phyloP scores from a whole-genome alignment of 2,113 vertebrate species.

The Xyrauchen texanus region DNA sequence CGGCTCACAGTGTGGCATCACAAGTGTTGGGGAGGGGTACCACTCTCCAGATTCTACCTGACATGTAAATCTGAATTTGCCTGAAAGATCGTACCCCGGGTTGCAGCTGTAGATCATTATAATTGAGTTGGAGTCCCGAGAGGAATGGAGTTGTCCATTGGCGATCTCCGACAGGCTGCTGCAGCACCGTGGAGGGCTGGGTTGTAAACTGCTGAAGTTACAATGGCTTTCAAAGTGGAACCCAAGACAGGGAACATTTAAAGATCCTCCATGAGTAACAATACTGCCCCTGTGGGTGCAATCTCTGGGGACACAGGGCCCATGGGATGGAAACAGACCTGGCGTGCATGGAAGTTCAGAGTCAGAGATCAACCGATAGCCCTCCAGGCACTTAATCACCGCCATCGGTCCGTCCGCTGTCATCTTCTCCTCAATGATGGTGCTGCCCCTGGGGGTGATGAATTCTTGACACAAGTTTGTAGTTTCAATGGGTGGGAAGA shows the following conservation, averaged over 20 bases:
- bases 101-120: not conserved
- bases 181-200: constrained; percentile 5
- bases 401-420: constrained; percentile 19
- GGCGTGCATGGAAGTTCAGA: constrained; percentile 21
- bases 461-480: constrained; percentile 19
- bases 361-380: constrained; percentile 5
- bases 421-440: constrained; percentile 34
- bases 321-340: not conserved
- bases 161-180: not conserved
- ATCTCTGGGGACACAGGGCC: constrained; percentile 2
- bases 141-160: not conserved
- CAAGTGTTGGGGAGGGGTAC: not conserved
- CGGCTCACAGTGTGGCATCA: not conserved
- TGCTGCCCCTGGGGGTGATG: constrained; percentile 3
- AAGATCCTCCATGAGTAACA: not conserved
- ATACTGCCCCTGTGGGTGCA: not conserved
- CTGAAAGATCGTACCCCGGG: constrained; percentile 9
- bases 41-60: constrained; percentile 27
- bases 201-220: constrained; percentile 6
- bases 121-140: not conserved
- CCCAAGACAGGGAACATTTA: not conserved
- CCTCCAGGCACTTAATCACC: constrained; percentile 29
- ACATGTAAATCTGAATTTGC: not conserved
- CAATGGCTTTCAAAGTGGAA: not conserved
- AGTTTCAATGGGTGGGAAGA: not conserved